Evolutionary conservation across 2,888 invertebrate species (phyloP).

Genomic region (Sphinx pinastri): DNA sequence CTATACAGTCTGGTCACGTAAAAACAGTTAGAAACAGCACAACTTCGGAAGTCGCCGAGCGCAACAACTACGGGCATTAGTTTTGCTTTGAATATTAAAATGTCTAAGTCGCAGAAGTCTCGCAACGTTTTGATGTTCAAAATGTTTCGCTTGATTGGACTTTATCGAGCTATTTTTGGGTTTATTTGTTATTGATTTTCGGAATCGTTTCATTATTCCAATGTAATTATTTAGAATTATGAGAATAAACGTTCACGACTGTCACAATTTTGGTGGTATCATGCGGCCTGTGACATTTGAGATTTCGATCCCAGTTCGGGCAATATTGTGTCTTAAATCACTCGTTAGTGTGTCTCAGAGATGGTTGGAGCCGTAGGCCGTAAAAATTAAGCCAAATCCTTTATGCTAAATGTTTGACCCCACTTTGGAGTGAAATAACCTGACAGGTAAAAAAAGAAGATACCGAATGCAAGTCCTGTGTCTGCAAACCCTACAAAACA

Average conservation of each 20-base stretch:
- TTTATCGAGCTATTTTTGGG: background rate
- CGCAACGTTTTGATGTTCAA: background rate
- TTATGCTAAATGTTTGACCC: too few species aligned
- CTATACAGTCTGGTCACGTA: constrained; percentile 15
- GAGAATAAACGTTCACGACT: background rate
- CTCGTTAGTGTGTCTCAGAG: too few species aligned
- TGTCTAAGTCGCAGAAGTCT: constrained; percentile 27
- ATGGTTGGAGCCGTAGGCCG: too few species aligned
- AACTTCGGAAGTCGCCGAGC: constrained; percentile 11
- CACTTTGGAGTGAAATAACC: too few species aligned
- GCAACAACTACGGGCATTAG: constrained; percentile 34
- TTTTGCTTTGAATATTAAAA: constrained; percentile 42
- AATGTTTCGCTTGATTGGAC: background rate
- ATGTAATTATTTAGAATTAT: background rate
- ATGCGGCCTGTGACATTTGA: too few species aligned
- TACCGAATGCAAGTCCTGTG: too few species aligned
- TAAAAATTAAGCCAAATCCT: too few species aligned
- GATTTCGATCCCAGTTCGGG: too few species aligned
- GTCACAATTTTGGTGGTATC: background rate
- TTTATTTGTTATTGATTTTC: background rate
- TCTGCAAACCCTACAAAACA: background rate
- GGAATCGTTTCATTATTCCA: background rate
- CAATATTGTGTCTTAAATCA: too few species aligned
- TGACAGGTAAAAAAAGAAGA: too few species aligned
- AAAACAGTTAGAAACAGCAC: constrained; percentile 22